Percentiles rank a stretch among this genome's conserved stretches.
These are phyloP conservation scores for Brachylomia viminalis DNA, from an alignment of 2,888 invertebrate species.

Conservation along the genomic window DNA sequence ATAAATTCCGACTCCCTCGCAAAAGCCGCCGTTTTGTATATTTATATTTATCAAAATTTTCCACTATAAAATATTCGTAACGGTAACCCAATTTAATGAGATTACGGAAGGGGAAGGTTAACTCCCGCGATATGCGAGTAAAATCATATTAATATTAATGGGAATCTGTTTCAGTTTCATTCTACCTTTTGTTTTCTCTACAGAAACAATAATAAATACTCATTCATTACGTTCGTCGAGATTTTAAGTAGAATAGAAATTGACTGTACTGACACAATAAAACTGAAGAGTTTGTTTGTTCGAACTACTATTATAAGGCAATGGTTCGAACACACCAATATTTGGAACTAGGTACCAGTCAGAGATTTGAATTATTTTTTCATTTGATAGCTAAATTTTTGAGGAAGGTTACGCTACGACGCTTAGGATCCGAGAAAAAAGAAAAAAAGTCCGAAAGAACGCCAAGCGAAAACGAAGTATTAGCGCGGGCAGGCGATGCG, in stretches of 20 bases:
- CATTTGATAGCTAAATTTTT: neutral
- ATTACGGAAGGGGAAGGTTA: constrained; percentile 20
- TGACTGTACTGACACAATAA: neutral
- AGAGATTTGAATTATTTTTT: neutral
- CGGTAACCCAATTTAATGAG: constrained; percentile 25
- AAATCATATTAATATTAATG: constrained; percentile 49
- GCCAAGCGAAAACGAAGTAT: neutral
- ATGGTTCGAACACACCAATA: neutral
- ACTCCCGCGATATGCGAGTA: constrained; percentile 12
- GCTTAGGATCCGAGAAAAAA: neutral
- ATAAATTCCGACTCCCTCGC: neutral
- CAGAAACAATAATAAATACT: constrained; percentile 8
- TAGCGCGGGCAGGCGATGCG: neutral
- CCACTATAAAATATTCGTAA: constrained; percentile 38
- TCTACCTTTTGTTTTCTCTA: constrained; percentile 21
- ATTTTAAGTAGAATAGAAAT: neutral
- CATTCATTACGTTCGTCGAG: neutral
- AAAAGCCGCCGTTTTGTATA: constrained; percentile 11
- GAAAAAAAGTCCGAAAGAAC: neutral
- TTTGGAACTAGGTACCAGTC: neutral
- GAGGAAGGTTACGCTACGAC: neutral
- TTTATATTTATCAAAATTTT: constrained; percentile 15
- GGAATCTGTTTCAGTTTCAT: constrained; percentile 15
- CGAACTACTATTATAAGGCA: too few species aligned
- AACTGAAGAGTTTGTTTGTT: neutral